phyloP scores from a whole-genome alignment of 2,113 vertebrate genomes.

The Lepus americanus region DNA sequence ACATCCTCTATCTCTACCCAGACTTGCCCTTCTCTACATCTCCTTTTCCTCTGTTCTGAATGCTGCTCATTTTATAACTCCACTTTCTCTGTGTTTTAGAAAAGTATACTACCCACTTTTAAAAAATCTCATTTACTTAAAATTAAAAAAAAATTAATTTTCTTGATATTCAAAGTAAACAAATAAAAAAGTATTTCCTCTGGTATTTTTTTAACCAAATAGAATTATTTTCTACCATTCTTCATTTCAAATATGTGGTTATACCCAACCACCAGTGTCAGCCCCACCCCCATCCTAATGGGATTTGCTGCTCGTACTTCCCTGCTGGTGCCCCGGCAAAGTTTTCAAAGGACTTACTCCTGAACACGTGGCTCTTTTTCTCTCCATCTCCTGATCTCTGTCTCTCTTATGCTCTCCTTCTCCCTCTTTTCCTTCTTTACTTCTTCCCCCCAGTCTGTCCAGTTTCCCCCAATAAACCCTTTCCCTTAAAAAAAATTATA shows the following conservation, averaged over 20 bases:
- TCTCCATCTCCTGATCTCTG: too few species aligned
- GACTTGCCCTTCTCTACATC: neutral
- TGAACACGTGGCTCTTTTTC: too few species aligned
- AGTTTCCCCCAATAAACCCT: too few species aligned
- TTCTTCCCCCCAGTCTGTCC: too few species aligned
- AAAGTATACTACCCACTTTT: neutral
- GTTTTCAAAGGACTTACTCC: too few species aligned
- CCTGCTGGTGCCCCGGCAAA: too few species aligned
- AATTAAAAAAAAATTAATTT: neutral
- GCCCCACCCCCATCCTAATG: too few species aligned
- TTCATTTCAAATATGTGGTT: neutral
- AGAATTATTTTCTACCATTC: neutral
- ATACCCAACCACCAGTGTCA: too few species aligned
- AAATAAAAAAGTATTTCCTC: neutral
- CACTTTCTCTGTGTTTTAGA: neutral
- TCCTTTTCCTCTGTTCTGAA: neutral
- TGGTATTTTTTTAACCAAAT: conserved; percentile 26
- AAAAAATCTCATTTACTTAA: neutral
- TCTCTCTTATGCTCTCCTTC: too few species aligned
- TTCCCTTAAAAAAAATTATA: neutral
- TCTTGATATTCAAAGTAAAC: conserved; percentile 26
- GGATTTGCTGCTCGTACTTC: too few species aligned
- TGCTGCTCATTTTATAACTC: neutral
- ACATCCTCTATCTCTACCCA: neutral
- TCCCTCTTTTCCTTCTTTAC: too few species aligned